Evolutionary conservation across 2,113 vertebrate species (phyloP), one percentile per base, ranked within the genome.

Genomic region (Ursus arctos): DNA sequence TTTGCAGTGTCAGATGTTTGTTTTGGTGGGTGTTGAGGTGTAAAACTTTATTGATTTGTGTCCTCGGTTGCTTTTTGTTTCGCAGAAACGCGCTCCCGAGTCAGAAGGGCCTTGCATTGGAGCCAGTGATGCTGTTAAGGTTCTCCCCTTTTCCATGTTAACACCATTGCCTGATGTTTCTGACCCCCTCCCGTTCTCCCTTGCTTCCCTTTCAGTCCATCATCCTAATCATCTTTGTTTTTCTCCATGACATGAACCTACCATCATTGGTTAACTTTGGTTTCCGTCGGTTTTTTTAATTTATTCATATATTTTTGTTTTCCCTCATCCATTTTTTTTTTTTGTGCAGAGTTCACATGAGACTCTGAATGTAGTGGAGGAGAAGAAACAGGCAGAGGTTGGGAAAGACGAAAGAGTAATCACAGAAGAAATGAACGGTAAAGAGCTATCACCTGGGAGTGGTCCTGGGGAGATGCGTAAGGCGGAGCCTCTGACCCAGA

Each of bases 351-450:
- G 99, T 99, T 99, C 99, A 99, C 99, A 99, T 99, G 99, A 99
- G 98, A 99, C 99, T 99, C 99, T 99, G 99, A 99, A 98, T 98
- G 98, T 99, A 98, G 99, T 99, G 98, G 98, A 99, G 98, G 99
- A 99, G 98, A 99, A 99, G 98, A 98, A 99, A 98, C 99, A 99
- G 97, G 99, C 99, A 98, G 99, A 99, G 98, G 98, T 99, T 98
- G 99, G 99, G 99, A 99, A 99, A 98, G 99, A 99, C 98, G 99
- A 99, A 98, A 99, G 99, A 57, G 94, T 99, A 98, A 99, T 99
- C 99, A 43, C 99, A 97, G 99, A 99, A 98, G 99, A 99, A 98
- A 98, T 99, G 98, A 99, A 99, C 98, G 98, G 98, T 98, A 99
- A 98, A 94, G 98, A 99, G 98, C 88, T 97, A 31, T 98, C 99